Conservation (phyloP, 2,113 vertebrate species). For the Telmatochromis brachygnathus region DNA sequence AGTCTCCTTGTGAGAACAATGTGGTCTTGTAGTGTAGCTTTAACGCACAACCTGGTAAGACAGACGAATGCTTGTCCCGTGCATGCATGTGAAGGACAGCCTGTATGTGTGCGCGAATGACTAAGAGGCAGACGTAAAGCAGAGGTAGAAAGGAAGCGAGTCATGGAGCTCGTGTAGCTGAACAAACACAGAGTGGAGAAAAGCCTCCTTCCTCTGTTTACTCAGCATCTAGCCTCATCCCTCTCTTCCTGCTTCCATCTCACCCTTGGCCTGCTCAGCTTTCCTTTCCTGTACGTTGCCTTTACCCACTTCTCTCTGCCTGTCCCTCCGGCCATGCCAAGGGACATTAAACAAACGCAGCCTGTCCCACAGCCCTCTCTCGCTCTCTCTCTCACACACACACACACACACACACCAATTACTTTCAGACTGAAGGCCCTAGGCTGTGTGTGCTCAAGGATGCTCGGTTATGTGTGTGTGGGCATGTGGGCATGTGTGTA, state of each 20-base stretch:
- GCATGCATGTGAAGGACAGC: neutral
- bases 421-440: constrained; percentile 10
- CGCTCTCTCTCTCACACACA: neutral
- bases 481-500: neutral
- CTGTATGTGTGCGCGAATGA: neutral
- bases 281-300: constrained; percentile 22
- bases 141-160: constrained; percentile 1
- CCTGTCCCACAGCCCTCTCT: constrained; percentile 7
- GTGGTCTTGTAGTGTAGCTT: neutral
- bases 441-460: neutral
- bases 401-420: neutral
- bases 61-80: neutral
- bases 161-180: neutral
- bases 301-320: neutral
- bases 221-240: constrained; percentile 1
- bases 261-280: constrained; percentile 21
- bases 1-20: neutral
- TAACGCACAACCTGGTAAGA: neutral
- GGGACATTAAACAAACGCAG: constrained; percentile 44
- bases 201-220: constrained; percentile 23
- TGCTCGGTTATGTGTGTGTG: neutral
- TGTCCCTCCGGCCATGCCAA: constrained; percentile 26
- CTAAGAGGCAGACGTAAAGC: neutral
- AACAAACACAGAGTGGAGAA: constrained; percentile 5
- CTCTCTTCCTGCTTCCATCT: constrained; percentile 26